Evolutionary conservation across 2,797 vertebrate genomes (phyloP).

Genomic region (Acanthiza pusilla): DNA sequence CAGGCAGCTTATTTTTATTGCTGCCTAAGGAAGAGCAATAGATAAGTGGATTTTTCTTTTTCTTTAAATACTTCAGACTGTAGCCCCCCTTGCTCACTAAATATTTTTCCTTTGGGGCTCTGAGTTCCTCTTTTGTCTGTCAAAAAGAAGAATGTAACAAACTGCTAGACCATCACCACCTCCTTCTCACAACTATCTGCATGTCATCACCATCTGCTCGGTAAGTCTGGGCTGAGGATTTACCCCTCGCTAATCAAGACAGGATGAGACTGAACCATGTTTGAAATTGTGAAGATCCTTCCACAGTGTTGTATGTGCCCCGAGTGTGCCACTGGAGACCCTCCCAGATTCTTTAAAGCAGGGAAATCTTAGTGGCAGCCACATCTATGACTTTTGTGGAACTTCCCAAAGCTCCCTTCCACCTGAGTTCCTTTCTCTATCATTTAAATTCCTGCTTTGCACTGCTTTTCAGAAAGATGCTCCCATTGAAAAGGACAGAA

Average conservation of each 20-base stretch:
- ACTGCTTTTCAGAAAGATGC: neutral
- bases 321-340: neutral
- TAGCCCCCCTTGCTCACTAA: neutral
- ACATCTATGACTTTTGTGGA: neutral
- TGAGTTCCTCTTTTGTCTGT: slow-evolving; percentile 47
- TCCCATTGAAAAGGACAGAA: neutral
- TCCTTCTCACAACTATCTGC: slow-evolving; percentile 27
- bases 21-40: neutral
- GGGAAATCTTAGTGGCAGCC: neutral
- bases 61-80: neutral
- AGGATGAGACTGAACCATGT: neutral
- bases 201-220: slow-evolving; percentile 22
- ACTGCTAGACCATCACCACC: slow-evolving; percentile 47
- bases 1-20: neutral
- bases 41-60: neutral
- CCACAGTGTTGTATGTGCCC: neutral
- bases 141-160: slow-evolving; percentile 36
- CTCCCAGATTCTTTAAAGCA: neutral
- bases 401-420: neutral
- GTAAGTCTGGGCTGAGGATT: neutral
- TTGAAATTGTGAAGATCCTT: neutral
- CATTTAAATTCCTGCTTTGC: neutral
- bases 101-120: neutral
- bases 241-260: slow-evolving; percentile 21
- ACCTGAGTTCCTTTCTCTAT: neutral